These are phyloP conservation scores for Strix uralensis DNA, from an alignment of 2,113 vertebrate species.

Conservation along the genomic window DNA sequence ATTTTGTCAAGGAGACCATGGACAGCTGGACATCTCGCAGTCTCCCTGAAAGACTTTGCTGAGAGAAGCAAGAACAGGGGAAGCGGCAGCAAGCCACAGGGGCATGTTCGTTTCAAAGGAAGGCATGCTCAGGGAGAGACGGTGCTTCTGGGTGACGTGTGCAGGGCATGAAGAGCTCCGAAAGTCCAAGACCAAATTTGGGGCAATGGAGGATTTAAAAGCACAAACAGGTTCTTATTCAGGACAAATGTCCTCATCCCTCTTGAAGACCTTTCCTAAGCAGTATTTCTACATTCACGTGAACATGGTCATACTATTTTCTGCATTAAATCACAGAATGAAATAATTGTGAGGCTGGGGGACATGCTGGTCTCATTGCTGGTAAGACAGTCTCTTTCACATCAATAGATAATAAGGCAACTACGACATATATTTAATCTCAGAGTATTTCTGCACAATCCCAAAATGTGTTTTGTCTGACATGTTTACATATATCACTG, in stretches of 20 bases:
- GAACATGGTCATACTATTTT: neutral
- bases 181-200: neutral
- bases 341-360: neutral
- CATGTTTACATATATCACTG: neutral
- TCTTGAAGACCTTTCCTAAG: neutral
- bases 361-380: neutral
- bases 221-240: accelerated
- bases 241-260: neutral
- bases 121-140: accelerated
- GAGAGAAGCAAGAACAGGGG: neutral
- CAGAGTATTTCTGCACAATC: neutral
- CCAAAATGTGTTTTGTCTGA: neutral
- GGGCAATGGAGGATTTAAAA: neutral
- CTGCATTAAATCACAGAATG: neutral
- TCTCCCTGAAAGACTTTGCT: neutral
- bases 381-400: neutral
- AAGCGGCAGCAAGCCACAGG: accelerated
- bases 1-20: neutral
- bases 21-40: neutral
- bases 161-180: neutral
- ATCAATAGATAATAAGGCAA: neutral
- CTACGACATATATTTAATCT: neutral
- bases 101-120: neutral
- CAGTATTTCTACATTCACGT: accelerated
- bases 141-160: neutral